Percentiles rank a stretch among this genome's conserved stretches.
Evolutionary conservation across 2,113 vertebrate genomes (phyloP).

Genomic region (Pygoscelis antarcticus): DNA sequence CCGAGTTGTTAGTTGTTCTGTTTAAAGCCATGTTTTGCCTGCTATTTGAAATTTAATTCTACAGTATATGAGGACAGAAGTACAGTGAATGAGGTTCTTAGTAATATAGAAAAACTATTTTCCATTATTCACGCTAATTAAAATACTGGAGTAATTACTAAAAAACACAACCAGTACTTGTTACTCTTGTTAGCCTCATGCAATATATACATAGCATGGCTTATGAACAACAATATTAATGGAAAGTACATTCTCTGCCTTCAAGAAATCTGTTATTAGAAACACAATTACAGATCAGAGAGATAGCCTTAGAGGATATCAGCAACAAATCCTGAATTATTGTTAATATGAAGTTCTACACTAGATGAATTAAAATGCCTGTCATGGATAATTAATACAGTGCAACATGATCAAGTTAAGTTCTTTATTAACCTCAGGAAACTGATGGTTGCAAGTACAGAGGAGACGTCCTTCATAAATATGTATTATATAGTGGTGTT

Average conservation of each 20-base stretch:
- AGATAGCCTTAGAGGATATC: background rate
- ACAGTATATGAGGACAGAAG: background rate
- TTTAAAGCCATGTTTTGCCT: background rate
- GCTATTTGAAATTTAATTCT: background rate
- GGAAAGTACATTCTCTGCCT: background rate
- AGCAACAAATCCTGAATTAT: slow-evolving; percentile 13
- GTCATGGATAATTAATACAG: slow-evolving; percentile 52
- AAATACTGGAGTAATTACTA: background rate
- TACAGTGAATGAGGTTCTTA: background rate
- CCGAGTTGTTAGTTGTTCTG: background rate
- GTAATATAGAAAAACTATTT: background rate
- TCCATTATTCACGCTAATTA: slow-evolving; percentile 20
- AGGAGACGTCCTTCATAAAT: slow-evolving; percentile 47
- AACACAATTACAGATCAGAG: slow-evolving; percentile 35
- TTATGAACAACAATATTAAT: background rate
- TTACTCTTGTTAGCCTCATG: background rate
- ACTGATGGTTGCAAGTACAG: slow-evolving; percentile 23
- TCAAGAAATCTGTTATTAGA: slow-evolving; percentile 14
- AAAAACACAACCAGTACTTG: background rate
- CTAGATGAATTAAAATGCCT: slow-evolving; percentile 21
- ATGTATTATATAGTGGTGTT: slow-evolving; percentile 45
- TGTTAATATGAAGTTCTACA: slow-evolving; percentile 12
- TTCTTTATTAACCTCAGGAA: slow-evolving; percentile 51
- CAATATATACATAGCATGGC: background rate
- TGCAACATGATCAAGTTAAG: slow-evolving; percentile 39